These are phyloP conservation scores for Coremacera marginata DNA, from an alignment of 2,888 invertebrate species.

Conservation along the genomic window DNA sequence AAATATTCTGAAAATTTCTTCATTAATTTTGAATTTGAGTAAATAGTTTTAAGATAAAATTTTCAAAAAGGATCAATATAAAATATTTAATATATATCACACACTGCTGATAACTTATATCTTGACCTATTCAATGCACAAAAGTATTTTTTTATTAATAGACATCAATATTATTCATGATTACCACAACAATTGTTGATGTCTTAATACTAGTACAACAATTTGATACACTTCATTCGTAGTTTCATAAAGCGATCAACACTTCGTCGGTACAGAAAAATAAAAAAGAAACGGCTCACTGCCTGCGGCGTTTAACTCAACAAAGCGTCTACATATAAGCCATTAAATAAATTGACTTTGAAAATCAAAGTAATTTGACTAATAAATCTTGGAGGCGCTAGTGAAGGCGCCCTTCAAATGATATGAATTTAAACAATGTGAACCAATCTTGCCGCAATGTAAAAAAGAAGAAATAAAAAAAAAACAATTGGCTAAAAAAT, in stretches of 20 bases:
- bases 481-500: not conserved
- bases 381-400: constrained; percentile 41
- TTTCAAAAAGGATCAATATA: too few relatives aligned
- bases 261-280: constrained; percentile 36
- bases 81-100: too few relatives aligned
- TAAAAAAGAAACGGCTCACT: not conserved
- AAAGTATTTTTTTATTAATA: not conserved
- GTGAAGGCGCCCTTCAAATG: constrained; percentile 39
- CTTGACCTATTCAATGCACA: too few relatives aligned
- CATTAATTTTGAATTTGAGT: too few relatives aligned
- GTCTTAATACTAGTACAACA: not conserved
- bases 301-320: not conserved
- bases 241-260: constrained; percentile 39
- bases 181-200: too few relatives aligned
- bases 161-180: not conserved
- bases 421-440: not conserved
- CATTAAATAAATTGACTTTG: constrained; percentile 23
- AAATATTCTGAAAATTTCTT: too few relatives aligned
- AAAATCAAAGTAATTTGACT: constrained; percentile 31
- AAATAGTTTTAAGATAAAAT: too few relatives aligned
- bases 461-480: not conserved
- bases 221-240: constrained; percentile 11
- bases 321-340: not conserved
- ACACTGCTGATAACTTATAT: too few relatives aligned
- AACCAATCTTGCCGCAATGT: too few relatives aligned